Conservation (phyloP, 2,888 invertebrate genomes). For the Hypercompe scribonia region DNA sequence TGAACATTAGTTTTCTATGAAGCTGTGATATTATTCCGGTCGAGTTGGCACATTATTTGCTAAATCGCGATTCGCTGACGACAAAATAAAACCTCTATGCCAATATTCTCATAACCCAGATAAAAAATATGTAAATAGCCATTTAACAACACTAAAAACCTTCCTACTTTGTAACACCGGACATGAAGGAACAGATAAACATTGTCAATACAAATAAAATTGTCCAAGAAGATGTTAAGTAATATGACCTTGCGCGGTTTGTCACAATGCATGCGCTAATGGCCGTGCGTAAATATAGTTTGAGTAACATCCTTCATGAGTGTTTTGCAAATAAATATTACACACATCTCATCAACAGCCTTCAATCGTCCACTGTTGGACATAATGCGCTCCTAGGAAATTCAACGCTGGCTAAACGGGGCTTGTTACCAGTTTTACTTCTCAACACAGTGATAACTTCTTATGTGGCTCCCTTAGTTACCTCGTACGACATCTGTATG, state of each 20-base stretch:
- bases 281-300: conserved; percentile 32
- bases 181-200: conserved; percentile 5
- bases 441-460: no score
- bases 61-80: no score
- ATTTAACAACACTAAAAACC: not conserved
- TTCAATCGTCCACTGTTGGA: no score
- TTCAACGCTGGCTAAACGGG: no score
- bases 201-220: not conserved
- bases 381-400: no score
- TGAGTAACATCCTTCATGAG: conserved; percentile 34
- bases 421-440: no score
- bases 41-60: no score
- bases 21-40: no score
- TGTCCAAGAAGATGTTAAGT: conserved; percentile 6
- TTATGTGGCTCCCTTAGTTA: no score
- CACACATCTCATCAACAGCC: no score
- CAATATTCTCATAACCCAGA: not conserved
- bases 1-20: no score
- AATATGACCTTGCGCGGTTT: conserved; percentile 44
- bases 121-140: not conserved
- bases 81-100: not conserved
- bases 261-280: conserved; percentile 35
- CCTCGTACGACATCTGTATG: no score
- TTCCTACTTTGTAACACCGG: conserved; percentile 3
- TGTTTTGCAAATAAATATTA: conserved; percentile 29